Conservation (phyloP, 2,113 vertebrate species). For the Otis tarda region DNA sequence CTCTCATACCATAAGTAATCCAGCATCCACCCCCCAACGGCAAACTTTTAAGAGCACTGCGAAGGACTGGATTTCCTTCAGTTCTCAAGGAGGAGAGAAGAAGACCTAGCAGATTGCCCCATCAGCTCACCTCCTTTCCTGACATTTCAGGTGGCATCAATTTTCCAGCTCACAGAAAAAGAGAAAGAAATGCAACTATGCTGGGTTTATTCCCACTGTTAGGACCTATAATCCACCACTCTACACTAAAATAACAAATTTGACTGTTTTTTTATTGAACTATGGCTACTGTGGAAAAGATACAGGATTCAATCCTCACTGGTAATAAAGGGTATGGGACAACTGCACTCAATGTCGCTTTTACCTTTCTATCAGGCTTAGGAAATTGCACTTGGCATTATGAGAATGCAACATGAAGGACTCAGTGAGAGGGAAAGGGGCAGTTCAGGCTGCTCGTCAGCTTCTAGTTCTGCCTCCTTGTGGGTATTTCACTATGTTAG, state of each 20-base stretch:
- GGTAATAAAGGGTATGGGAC: not conserved
- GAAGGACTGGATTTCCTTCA: not conserved
- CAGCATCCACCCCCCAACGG: not conserved
- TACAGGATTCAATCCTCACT: not conserved
- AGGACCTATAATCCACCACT: not conserved
- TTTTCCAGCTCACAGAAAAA: not conserved
- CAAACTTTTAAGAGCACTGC: not conserved
- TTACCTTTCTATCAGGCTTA: not conserved
- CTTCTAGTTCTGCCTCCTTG: not conserved
- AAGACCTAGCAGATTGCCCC: not conserved
- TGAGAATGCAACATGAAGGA: not conserved
- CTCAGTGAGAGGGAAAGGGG: not conserved
- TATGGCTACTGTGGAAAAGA: not conserved
- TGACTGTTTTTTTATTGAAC: not conserved
- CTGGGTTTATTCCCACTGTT: not conserved
- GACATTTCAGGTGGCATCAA: not conserved
- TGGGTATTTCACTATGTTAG: not conserved
- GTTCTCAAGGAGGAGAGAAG: not conserved
- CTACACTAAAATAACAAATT: not conserved
- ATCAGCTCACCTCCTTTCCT: not conserved
- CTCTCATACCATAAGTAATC: not conserved
- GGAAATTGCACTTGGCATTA: not conserved
- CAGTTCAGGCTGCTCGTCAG: not conserved
- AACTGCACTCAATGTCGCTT: not conserved
- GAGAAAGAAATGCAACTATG: not conserved